phyloP scores from a whole-genome alignment of 2,797 vertebrate species.

The Catostomus latipinnis region DNA sequence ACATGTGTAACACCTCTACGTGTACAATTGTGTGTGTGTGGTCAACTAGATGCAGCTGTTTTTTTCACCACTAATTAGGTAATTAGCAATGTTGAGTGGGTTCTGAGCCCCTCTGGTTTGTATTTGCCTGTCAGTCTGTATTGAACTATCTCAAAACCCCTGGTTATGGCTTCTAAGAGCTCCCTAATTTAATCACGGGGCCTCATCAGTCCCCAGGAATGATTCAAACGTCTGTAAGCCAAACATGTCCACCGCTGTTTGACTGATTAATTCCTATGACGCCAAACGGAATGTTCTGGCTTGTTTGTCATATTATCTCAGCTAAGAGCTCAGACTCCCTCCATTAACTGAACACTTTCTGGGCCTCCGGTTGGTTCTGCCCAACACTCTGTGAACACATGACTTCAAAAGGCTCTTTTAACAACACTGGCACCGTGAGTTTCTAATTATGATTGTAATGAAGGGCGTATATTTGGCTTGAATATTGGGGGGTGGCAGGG shows the following conservation, averaged over 20 bases:
- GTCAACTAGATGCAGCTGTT: slow-evolving; percentile 46
- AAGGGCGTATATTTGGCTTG: no score
- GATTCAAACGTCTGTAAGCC: slow-evolving; percentile 77
- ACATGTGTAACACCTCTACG: no score
- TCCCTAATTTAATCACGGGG: slow-evolving; percentile 82
- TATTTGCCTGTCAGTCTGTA: slow-evolving; percentile 55
- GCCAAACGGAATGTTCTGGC: slow-evolving; percentile 85
- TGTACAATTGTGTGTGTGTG: not conserved
- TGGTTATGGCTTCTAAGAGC: slow-evolving; percentile 67
- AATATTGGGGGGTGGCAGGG: no score
- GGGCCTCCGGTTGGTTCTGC: slow-evolving; percentile 33
- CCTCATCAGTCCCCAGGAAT: slow-evolving; percentile 73
- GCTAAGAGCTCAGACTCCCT: slow-evolving; percentile 60
- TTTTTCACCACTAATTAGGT: slow-evolving; percentile 39
- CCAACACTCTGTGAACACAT: slow-evolving; percentile 36
- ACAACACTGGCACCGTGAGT: slow-evolving; percentile 48
- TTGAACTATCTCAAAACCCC: slow-evolving; percentile 54
- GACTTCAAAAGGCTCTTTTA: slow-evolving; percentile 58
- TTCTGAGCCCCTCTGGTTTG: slow-evolving; percentile 25
- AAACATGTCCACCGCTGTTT: slow-evolving; percentile 73
- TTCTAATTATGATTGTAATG: slow-evolving; percentile 49
- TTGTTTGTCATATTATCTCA: slow-evolving; percentile 78
- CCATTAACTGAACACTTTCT: slow-evolving; percentile 56
- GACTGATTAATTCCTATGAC: slow-evolving; percentile 82
- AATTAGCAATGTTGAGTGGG: slow-evolving; percentile 20